Conservation (phyloP, 30 jellyfish, hydroid and myxozoan species). For the Cassiopea xamachana region DNA sequence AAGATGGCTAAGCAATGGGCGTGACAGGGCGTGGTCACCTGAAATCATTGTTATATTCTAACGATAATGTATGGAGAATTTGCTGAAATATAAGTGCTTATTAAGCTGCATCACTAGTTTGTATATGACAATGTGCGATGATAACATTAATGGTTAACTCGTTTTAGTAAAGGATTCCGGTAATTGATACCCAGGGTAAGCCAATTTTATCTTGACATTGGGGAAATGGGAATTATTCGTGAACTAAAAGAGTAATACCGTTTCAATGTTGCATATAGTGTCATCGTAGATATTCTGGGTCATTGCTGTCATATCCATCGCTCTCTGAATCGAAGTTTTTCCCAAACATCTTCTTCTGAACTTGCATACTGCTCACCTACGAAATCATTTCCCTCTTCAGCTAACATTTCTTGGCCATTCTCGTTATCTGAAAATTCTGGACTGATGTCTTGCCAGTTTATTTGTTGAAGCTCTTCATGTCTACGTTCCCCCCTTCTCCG, state of each 20-base stretch:
- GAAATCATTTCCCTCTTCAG: constrained; percentile 47
- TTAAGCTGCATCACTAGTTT: constrained; percentile 24
- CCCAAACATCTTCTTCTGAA: constrained; percentile 71
- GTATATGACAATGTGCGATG: constrained; percentile 30
- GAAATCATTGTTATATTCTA: constrained; percentile 30
- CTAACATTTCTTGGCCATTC: constrained; percentile 39
- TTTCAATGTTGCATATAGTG: background rate
- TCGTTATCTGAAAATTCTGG: constrained; percentile 25
- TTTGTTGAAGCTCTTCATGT: constrained; percentile 33
- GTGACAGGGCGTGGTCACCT: constrained; percentile 24
- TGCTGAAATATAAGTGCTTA: constrained; percentile 20
- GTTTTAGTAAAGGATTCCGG: background rate
- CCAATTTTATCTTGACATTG: background rate
- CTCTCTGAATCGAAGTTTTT: constrained; percentile 56
- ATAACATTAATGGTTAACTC: constrained; percentile 23
- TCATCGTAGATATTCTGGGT: constrained; percentile 73
- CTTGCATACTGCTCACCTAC: constrained; percentile 63
- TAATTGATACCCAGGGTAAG: constrained; percentile 7
- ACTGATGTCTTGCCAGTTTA: constrained; percentile 27
- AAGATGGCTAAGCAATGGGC: constrained; percentile 9
- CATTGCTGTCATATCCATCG: constrained; percentile 79
- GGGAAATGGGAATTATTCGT: background rate
- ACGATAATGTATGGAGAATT: background rate
- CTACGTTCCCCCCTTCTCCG: constrained; percentile 49
- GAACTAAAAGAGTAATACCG: background rate